Percentiles rank a stretch among this genome's conserved stretches.
phyloP scores from a whole-genome alignment of 2,888 invertebrate genomes.

The Listrodromus nycthemerus region DNA sequence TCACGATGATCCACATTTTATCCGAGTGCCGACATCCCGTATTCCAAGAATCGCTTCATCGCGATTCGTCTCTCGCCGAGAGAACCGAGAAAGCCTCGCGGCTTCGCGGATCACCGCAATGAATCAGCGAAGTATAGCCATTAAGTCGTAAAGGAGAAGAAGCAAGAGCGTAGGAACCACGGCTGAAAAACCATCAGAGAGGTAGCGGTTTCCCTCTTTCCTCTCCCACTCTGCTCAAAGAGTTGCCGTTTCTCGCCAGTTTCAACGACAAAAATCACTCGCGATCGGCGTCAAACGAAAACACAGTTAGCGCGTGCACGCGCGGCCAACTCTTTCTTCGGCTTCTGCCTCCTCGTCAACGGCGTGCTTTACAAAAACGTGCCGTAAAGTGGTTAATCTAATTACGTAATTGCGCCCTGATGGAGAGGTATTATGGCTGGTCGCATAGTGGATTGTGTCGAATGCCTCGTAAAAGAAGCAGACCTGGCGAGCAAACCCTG shows the following conservation, averaged over 20 bases:
- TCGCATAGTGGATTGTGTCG: conserved; percentile 14
- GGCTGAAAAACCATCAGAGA: background rate
- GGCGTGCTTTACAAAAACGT: conserved; percentile 17
- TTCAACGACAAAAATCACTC: conserved; percentile 3
- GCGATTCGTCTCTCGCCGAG: conserved; percentile 28
- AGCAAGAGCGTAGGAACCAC: conserved; percentile 6
- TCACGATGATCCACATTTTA: conserved; percentile 50
- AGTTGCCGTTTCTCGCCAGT: background rate
- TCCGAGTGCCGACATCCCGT: conserved; percentile 56
- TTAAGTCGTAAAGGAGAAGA: conserved; percentile 57
- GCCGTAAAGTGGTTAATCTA: conserved; percentile 71
- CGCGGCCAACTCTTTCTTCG: conserved; percentile 5
- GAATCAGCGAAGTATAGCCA: conserved; percentile 56
- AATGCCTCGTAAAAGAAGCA: conserved; percentile 17
- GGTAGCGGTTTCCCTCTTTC: background rate
- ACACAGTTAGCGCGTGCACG: background rate
- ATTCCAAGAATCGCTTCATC: conserved; percentile 55
- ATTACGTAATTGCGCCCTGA: conserved; percentile 71
- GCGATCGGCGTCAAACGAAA: conserved; percentile 3
- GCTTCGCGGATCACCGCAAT: conserved; percentile 48
- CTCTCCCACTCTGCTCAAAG: background rate
- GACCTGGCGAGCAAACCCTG: background rate
- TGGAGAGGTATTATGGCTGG: conserved; percentile 61
- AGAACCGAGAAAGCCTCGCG: conserved; percentile 33
- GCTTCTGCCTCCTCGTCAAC: conserved; percentile 3